Evolutionary conservation across 2,888 invertebrate genomes (phyloP).

Genomic region (Apotomis capreana): DNA sequence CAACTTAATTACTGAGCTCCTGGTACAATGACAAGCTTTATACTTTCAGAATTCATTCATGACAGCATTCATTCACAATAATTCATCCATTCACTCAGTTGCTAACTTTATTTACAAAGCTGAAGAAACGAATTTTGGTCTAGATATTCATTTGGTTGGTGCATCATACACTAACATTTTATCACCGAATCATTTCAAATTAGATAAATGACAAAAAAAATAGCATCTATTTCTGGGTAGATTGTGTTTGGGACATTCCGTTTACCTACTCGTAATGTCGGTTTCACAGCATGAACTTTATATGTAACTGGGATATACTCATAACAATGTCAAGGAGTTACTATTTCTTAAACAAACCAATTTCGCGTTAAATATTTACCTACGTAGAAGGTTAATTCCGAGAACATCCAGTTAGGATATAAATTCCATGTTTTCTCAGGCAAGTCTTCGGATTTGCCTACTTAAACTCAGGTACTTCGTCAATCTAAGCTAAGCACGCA

Average conservation of each 20-base stretch:
- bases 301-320: not conserved
- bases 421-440: not conserved
- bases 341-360: no score
- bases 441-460: constrained; percentile 11
- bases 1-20: constrained; percentile 57
- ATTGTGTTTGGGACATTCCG: not conserved
- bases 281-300: not conserved
- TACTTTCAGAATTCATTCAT: not conserved
- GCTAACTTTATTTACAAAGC: constrained; percentile 24
- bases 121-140: constrained; percentile 28
- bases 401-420: not conserved
- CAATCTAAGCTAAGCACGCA: constrained; percentile 3
- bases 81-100: constrained; percentile 47
- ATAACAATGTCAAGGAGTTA: not conserved
- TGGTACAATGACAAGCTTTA: not conserved
- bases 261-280: not conserved
- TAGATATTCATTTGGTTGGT: constrained; percentile 64
- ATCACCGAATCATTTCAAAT: not conserved
- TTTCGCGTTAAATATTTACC: no score
- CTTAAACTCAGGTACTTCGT: not conserved
- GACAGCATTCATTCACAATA: constrained; percentile 41
- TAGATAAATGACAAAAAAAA: not conserved
- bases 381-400: not conserved
- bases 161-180: constrained; percentile 61
- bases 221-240: not conserved